These are phyloP conservation scores for Mamestra configurata DNA, from an alignment of 1,140 invertebrate species.

Conservation along the genomic window DNA sequence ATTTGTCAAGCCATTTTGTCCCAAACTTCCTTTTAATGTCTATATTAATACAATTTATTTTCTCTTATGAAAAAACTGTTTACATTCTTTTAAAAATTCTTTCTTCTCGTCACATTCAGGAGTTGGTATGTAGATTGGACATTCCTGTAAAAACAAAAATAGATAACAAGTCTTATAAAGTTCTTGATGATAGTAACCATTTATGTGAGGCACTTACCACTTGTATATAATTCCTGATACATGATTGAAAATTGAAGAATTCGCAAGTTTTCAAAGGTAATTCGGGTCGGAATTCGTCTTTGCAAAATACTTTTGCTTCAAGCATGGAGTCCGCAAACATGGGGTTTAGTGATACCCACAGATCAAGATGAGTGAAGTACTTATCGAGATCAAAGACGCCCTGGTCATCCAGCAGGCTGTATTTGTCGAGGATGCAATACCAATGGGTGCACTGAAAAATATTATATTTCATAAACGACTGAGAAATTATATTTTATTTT, in stretches of 20 bases:
- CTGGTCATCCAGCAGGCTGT: constrained; percentile 59
- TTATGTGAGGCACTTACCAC: constrained; percentile 59
- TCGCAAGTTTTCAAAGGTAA: constrained; percentile 64
- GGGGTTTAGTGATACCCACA: constrained; percentile 68
- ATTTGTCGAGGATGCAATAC: constrained; percentile 69
- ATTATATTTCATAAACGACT: not conserved
- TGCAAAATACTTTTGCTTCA: constrained; percentile 67
- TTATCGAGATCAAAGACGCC: constrained; percentile 62
- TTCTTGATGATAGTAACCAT: not conserved
- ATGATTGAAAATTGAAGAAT: constrained; percentile 63
- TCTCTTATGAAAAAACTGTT: constrained; percentile 61
- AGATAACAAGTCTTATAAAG: not conserved
- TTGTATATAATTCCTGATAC: constrained; percentile 67
- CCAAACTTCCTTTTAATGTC: too few relatives aligned
- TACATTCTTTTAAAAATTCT: constrained; percentile 70
- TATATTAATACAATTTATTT: constrained; percentile 12
- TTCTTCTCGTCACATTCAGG: constrained; percentile 67
- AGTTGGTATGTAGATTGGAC: constrained; percentile 64
- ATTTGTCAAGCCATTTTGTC: too few relatives aligned
- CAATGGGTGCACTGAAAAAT: constrained; percentile 67
- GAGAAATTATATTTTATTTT: too few relatives aligned
- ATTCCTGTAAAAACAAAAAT: constrained; percentile 67
- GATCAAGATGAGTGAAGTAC: constrained; percentile 67
- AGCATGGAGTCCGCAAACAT: constrained; percentile 63
- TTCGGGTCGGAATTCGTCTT: constrained; percentile 48